Conservation (phyloP, 2,888 invertebrate species). For the Biston betularia region DNA sequence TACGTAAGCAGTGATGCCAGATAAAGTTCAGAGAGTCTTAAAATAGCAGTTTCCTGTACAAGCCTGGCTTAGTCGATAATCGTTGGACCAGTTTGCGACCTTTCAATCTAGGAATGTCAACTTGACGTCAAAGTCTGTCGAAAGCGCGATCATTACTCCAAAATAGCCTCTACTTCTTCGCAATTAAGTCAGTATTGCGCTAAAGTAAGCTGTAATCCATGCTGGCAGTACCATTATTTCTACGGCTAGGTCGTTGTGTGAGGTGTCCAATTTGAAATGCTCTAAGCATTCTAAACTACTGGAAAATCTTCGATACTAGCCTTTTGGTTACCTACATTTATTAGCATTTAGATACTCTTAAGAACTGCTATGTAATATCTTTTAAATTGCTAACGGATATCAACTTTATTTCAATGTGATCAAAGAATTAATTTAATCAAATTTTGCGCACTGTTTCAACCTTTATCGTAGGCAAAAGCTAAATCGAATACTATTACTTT, state of each 20-base stretch:
- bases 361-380: too few species aligned
- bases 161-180: conserved; percentile 41
- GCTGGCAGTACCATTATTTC: conserved; percentile 64
- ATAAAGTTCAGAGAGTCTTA: conserved; percentile 19
- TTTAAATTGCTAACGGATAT: too few species aligned
- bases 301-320: too few species aligned
- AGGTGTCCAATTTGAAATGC: conserved; percentile 22
- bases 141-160: conserved; percentile 52
- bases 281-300: background rate
- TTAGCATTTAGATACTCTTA: too few species aligned
- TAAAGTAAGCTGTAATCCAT: conserved; percentile 53
- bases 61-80: conserved; percentile 53
- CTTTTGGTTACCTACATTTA: too few species aligned
- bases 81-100: conserved; percentile 66
- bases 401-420: too few species aligned
- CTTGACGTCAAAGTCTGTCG: conserved; percentile 58
- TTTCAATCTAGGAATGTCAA: conserved; percentile 69
- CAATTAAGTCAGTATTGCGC: conserved; percentile 47
- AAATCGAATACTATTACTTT: too few species aligned
- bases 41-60: conserved; percentile 32
- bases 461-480: too few species aligned
- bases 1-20: conserved; percentile 1
- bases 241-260: conserved; percentile 50
- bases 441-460: too few species aligned
- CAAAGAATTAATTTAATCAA: too few species aligned